Evolutionary conservation across 2,888 invertebrate species (phyloP).

Genomic region (Apomyelois bistriatella): DNA sequence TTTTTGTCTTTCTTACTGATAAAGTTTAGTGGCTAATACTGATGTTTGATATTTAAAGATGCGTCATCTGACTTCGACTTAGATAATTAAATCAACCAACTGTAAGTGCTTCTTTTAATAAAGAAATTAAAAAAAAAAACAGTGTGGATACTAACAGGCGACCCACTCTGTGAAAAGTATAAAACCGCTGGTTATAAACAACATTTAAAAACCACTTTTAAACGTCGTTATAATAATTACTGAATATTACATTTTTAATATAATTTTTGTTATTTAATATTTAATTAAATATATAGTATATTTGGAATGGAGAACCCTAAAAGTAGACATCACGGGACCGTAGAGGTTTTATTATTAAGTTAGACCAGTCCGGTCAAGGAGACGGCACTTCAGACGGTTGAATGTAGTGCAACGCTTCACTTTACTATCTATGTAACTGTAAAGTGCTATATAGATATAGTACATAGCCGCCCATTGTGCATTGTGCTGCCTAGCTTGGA

Average conservation of each 20-base stretch:
- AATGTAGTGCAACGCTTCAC: constrained; percentile 55
- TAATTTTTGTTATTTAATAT: too few relatives aligned
- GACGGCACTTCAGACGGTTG: constrained; percentile 46
- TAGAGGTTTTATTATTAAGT: constrained; percentile 75
- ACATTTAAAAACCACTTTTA: too few relatives aligned
- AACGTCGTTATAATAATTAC: too few relatives aligned
- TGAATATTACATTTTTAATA: too few relatives aligned
- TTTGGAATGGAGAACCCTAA: constrained; percentile 38
- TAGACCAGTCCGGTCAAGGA: constrained; percentile 52
- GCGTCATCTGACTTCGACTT: too few relatives aligned
- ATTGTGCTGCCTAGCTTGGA: constrained; percentile 39
- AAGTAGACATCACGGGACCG: constrained; percentile 54
- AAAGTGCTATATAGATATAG: constrained; percentile 23
- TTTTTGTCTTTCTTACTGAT: not conserved
- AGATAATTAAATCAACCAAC: too few relatives aligned
- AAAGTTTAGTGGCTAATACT: not conserved
- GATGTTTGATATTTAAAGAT: too few relatives aligned
- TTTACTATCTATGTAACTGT: constrained; percentile 34
- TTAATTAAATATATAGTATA: not conserved
- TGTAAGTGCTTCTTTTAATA: too few relatives aligned
- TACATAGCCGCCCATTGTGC: constrained; percentile 42
- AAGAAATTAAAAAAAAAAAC: too few relatives aligned
- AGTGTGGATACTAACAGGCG: too few relatives aligned
- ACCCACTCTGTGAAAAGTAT: too few relatives aligned
- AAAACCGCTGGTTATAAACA: too few relatives aligned